Conservation (phyloP, 2,888 invertebrate genomes). For the Lepetodrilus schrolli region DNA sequence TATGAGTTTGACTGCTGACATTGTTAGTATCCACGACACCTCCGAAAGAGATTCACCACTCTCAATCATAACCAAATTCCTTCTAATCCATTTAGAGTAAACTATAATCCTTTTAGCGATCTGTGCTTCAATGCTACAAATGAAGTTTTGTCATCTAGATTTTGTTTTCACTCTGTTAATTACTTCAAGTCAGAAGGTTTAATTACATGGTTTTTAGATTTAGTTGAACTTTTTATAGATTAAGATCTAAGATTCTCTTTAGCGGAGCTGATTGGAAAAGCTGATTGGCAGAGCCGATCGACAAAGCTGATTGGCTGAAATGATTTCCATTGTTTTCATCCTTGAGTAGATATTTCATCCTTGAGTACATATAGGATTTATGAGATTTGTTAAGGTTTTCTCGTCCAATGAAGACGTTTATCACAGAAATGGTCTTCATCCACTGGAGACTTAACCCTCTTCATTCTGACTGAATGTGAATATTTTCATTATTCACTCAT, state of each 20-base stretch:
- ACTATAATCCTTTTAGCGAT: constrained; percentile 17
- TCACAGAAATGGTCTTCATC: background rate
- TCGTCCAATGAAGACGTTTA: background rate
- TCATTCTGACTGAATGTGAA: background rate
- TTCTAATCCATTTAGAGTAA: constrained; percentile 21
- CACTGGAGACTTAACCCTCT: background rate
- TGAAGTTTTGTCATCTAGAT: constrained; percentile 2
- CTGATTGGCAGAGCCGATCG: background rate
- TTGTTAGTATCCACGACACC: background rate
- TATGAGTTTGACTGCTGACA: constrained; percentile 19
- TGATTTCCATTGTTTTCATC: background rate
- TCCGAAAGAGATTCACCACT: background rate
- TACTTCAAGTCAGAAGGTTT: constrained; percentile 20
- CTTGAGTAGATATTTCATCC: constrained; percentile 1
- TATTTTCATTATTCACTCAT: background rate
- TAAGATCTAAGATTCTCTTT: constrained; percentile 15
- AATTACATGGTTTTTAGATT: constrained; percentile 15
- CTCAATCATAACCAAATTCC: constrained; percentile 6
- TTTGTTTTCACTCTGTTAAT: background rate
- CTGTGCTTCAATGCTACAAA: background rate
- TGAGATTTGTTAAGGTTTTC: background rate
- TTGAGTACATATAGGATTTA: too few relatives aligned
- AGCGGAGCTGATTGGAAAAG: background rate
- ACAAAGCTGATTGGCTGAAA: background rate
- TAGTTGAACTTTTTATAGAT: constrained; percentile 12